Evolutionary conservation across 2,797 vertebrate species (phyloP), one percentile per base, ranked within the genome.

Genomic region (Lacerta viridis): DNA sequence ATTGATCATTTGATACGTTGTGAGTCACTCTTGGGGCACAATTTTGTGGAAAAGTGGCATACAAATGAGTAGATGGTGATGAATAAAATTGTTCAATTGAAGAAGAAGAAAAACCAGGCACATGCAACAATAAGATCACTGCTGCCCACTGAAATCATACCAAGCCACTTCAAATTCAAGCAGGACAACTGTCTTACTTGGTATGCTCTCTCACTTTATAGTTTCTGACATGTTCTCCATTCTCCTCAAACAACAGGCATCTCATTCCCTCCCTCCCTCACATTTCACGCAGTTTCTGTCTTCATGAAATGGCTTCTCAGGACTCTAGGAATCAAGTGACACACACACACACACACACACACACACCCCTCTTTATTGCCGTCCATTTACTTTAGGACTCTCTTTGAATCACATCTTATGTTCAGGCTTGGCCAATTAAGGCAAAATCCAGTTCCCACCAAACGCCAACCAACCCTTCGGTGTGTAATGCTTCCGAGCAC

Each of bases 231-330:
- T 11, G 25, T 4, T 50, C n/a, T 50, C 41, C 50, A 41, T 90
- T 0, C 20, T 87, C 85, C 39, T 90, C 86, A 82, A 23, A 66
- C 17, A 61, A n/a, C 75, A 64, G 59, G 69, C 7, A 1, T 4
- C 71, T 92, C 87, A 87, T 91, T 71, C 15, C 79, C 61, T 61
- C 8, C 27, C 77, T 77, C 7, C 80, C 23, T 81, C 64, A 33
- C 3, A 15, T 91, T 43, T 79, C 77, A 2, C n/a, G 6, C 7
- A 61, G 0, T 11, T 84, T 86, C 15, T 55, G 25, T 23, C 33
- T 3, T 59, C 41, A 8, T 59, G 55, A 72, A 59, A 79, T 43
- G 46, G 9, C 50, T 41, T 41, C 75, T 50, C 17, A 50, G 27
- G 15, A 8, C 89, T 29, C 88, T 84, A 71, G 6, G 0, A 18